Evolutionary conservation across 2,888 invertebrate species (phyloP), one percentile per base, ranked within the genome.

Genomic region (Scaptomyza cyrtandrae): DNA sequence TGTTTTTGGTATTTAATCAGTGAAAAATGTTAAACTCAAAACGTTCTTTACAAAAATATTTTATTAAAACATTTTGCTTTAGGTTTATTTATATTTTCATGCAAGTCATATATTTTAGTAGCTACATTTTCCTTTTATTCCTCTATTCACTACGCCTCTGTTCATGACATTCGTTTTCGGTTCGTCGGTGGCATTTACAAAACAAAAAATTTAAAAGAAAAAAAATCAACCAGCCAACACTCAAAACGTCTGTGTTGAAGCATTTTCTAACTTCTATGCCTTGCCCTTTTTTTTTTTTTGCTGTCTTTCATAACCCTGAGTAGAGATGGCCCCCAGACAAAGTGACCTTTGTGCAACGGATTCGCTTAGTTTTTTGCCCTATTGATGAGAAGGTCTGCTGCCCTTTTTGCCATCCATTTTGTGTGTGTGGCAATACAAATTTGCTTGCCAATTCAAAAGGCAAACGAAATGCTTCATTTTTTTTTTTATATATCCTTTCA

Each of bases 331-430:
- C 56, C 37, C 9, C 71, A 78, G 85, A 72, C 85, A 81, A 83
- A 86, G 81, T 86, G 78, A 84, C 87, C 82, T 83, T 86, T 83
- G 75, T 71, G 68, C 63, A 46, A 45, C 55, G 60, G 58, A 55
- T 65, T 61, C 68, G 19, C 48, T 55, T 35, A 16, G 57, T 52
- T 55, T 55, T 60, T 33, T 31, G 53, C 31, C 75, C 65, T 41
- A 80, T 77, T 77, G 74, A 71, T 69, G 75, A 68, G 16, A 41
- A 41, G 63, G 61, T 41, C 33, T 54, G 58, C 16, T 69, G 48
- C 54, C 46, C 46, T 50, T 69, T 66, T 57, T 50, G 41, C 39
- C 45, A 59, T 37, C 46, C 74, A 55, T 74, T 75, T 16, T 16
- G 16, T 37, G 37, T 71, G 62, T 59, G 37, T 63, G 45, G 63